Percentiles rank a stretch among this genome's conserved stretches.
phyloP scores from a whole-genome alignment of 2,888 invertebrate species.

The Dynastes hyllus region DNA sequence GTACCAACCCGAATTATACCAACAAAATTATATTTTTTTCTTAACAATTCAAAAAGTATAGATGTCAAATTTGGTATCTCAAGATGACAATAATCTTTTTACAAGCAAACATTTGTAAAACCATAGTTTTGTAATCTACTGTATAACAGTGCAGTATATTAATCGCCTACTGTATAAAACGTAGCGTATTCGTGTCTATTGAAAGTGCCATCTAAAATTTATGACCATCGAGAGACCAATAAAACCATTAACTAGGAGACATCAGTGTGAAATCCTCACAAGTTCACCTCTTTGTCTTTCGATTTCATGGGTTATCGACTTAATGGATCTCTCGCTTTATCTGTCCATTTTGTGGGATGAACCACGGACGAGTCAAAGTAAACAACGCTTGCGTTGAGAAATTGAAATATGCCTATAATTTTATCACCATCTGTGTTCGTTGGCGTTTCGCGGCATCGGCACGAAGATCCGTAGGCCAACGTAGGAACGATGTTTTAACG shows the following conservation, averaged over 20 bases:
- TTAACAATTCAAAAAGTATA: no score
- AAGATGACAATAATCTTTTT: background rate
- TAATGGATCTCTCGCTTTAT: conserved; percentile 40
- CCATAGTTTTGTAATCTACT: background rate
- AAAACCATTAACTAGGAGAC: conserved; percentile 43
- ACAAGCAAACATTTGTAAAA: background rate
- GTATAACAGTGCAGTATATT: background rate
- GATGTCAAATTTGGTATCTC: no score
- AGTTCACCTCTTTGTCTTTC: conserved; percentile 41
- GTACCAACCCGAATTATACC: no score
- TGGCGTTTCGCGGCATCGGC: conserved; percentile 13
- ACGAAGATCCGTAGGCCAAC: conserved; percentile 52
- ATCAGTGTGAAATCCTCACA: conserved; percentile 28
- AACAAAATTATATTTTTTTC: no score
- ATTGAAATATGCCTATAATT: conserved; percentile 42
- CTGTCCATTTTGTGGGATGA: conserved; percentile 42
- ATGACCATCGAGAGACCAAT: conserved; percentile 29
- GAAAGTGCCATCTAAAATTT: conserved; percentile 40
- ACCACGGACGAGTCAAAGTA: conserved; percentile 19
- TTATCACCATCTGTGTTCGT: conserved; percentile 36
- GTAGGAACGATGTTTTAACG: conserved; percentile 49
- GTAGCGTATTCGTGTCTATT: conserved; percentile 12
- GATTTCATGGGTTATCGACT: conserved; percentile 41
- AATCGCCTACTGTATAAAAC: conserved; percentile 5
- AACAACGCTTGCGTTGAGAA: conserved; percentile 36